A percentile compares a stretch with the other conserved stretches of the same genome.
Evolutionary conservation across 64 coral and sea anemone species (phyloP).

Genomic region (Acropora yongei): DNA sequence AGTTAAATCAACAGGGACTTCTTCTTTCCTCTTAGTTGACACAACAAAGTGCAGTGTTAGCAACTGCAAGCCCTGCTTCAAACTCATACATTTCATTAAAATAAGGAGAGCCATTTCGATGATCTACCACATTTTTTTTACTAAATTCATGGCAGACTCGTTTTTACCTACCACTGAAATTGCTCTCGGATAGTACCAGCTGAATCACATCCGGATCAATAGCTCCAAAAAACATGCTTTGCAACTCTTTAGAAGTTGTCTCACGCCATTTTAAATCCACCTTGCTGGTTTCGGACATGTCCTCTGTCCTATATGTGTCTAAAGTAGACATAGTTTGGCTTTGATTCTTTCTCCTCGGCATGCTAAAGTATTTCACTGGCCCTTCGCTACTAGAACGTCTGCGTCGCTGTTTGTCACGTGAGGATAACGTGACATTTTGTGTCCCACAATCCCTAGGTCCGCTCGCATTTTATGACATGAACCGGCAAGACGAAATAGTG

Average conservation of each 20-base stretch:
- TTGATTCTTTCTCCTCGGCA: constrained; percentile 29
- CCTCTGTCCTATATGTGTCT: neutral
- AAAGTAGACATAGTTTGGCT: neutral
- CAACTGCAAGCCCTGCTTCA: no score
- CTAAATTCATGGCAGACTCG: neutral
- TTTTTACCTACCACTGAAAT: constrained; percentile 75
- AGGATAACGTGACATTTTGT: no score
- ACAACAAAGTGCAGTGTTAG: no score
- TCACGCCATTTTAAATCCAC: constrained; percentile 37
- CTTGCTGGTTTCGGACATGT: neutral
- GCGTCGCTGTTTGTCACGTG: neutral
- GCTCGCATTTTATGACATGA: no score
- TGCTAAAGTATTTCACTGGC: neutral
- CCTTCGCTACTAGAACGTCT: neutral
- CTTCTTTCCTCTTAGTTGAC: no score
- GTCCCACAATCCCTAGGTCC: no score
- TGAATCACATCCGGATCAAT: constrained; percentile 86
- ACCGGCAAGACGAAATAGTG: no score
- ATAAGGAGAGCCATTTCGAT: no score
- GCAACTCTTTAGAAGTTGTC: constrained; percentile 52
- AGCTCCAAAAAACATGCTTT: constrained; percentile 78
- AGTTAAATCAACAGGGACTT: no score
- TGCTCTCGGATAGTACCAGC: constrained; percentile 76
- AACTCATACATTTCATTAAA: no score
- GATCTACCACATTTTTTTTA: neutral